phyloP scores from a whole-genome alignment of 2,113 vertebrate species.

The Xyrauchen texanus region DNA sequence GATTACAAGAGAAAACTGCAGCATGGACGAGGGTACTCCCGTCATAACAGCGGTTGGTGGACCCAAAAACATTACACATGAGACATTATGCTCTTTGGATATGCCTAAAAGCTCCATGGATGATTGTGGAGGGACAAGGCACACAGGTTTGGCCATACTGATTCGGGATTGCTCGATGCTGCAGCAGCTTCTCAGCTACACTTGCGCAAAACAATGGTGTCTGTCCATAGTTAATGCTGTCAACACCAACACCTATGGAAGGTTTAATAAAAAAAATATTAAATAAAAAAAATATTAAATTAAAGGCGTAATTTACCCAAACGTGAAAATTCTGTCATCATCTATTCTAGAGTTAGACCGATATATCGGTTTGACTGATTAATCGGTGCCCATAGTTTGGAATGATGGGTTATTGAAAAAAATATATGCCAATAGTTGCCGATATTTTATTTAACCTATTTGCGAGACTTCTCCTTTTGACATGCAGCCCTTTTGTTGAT shows the following conservation, averaged over 20 bases:
- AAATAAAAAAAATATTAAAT: not conserved
- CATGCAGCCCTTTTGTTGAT: too few relatives aligned
- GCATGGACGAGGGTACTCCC: conserved; percentile 85
- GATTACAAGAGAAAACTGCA: conserved; percentile 82
- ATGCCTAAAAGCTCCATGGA: conserved; percentile 16
- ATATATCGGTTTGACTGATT: too few relatives aligned
- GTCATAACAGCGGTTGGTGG: conserved; percentile 79
- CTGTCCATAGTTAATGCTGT: conserved; percentile 82
- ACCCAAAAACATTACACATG: not conserved
- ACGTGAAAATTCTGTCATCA: not conserved
- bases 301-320: not conserved
- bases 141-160: not conserved
- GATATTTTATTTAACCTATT: not conserved
- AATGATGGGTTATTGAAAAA: too few relatives aligned
- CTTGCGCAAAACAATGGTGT: conserved; percentile 78
- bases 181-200: conserved; percentile 77
- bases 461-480: not conserved
- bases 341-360: too few relatives aligned
- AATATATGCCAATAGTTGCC: too few relatives aligned
- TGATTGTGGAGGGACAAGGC: not conserved
- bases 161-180: conserved; percentile 74
- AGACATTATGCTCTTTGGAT: not conserved
- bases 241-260: conserved; percentile 73
- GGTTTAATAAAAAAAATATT: not conserved
- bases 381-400: too few relatives aligned